Conservation (phyloP, 2,797 vertebrate genomes). For the Pagetopsis macropterus region DNA sequence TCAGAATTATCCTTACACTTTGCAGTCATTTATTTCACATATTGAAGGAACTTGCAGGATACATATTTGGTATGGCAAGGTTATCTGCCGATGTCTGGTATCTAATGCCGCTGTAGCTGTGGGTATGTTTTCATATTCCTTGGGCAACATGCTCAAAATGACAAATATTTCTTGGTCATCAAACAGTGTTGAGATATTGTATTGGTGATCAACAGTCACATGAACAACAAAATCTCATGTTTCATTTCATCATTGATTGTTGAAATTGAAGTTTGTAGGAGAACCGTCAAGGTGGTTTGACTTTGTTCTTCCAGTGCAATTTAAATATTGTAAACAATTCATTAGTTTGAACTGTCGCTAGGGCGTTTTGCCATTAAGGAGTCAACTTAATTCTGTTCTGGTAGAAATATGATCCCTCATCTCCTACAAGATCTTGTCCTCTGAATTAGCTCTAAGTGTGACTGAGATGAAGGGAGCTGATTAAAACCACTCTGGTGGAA, state of each 20-base stretch:
- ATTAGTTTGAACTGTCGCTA: constrained; percentile 21
- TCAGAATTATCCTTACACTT: not conserved
- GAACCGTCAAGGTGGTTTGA: constrained; percentile 8
- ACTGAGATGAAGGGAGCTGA: constrained; percentile 68
- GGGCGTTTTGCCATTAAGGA: constrained; percentile 36
- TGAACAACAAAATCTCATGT: not conserved
- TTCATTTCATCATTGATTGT: not conserved
- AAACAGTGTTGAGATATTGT: not conserved
- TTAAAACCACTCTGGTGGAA: constrained; percentile 70
- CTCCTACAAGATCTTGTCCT: constrained; percentile 63
- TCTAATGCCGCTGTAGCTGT: not conserved
- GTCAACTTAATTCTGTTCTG: constrained; percentile 45
- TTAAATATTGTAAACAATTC: constrained; percentile 33
- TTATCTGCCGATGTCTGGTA: not conserved
- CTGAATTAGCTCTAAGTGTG: constrained; percentile 69
- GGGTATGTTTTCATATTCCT: not conserved
- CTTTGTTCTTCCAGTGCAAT: constrained; percentile 13
- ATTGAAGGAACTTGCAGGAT: not conserved
- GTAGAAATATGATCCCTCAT: constrained; percentile 68
- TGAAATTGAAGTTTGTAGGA: constrained; percentile 27
- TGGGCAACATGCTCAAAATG: not conserved
- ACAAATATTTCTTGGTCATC: not conserved
- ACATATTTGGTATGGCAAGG: not conserved
- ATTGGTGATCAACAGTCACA: not conserved
- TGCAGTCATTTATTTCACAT: not conserved